Percentiles rank a stretch among this genome's conserved stretches.
These are phyloP conservation scores for Drosophila takahashii DNA, from an alignment of 1,140 invertebrate species.

Conservation along the genomic window DNA sequence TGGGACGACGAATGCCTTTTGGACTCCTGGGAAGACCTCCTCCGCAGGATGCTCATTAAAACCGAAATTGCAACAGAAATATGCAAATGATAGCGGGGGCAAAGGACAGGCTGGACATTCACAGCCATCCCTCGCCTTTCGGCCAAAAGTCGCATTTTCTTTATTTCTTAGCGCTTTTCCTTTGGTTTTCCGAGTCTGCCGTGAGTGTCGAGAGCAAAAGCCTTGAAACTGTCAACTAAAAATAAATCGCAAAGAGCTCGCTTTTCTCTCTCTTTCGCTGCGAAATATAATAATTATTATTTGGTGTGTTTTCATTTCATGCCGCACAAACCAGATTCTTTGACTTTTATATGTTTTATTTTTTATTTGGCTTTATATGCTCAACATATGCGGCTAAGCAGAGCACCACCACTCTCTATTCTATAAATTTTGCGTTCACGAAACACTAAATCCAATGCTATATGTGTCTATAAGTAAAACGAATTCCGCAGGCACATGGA, in stretches of 20 bases:
- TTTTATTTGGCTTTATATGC: conserved; percentile 62
- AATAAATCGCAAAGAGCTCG: conserved; percentile 73
- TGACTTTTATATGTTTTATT: conserved; percentile 42
- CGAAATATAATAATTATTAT: conserved; percentile 70
- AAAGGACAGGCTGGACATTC: conserved; percentile 27
- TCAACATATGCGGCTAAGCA: conserved; percentile 27
- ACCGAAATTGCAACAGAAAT: conserved; percentile 36
- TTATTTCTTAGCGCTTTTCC: conserved; percentile 44
- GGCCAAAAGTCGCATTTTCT: conserved; percentile 68
- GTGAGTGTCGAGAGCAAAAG: conserved; percentile 50
- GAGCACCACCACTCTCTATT: background rate
- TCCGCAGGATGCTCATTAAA: conserved; percentile 60
- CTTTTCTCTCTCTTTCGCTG: conserved; percentile 33
- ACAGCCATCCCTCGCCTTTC: conserved; percentile 18
- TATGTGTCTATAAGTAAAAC: conserved; percentile 26
- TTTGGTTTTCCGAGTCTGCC: conserved; percentile 39
- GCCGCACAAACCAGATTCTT: conserved; percentile 40
- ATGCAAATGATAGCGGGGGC: conserved; percentile 53
- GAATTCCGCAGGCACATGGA: conserved; percentile 37
- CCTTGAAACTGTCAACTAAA: conserved; percentile 83
- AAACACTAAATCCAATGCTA: conserved; percentile 39
- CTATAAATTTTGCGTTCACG: conserved; percentile 34
- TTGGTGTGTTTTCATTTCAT: conserved; percentile 57
- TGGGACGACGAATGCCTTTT: conserved; percentile 13
- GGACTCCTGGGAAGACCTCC: conserved; percentile 9